Conservation (phyloP, 1,140 invertebrate species). For the Aleiodes sp. region DNA sequence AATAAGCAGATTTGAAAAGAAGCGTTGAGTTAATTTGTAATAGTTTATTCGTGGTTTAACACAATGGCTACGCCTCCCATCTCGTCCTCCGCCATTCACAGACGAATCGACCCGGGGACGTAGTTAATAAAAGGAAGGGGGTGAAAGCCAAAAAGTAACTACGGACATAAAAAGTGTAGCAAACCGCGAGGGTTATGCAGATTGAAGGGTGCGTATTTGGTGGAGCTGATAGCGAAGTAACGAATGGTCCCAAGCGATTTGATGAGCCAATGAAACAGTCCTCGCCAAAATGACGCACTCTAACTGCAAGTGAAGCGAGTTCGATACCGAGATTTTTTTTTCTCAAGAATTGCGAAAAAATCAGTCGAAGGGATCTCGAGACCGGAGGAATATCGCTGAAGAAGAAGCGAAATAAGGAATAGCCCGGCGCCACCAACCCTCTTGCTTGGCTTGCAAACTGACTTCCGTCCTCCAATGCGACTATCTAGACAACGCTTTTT, state of each 20-base stretch:
- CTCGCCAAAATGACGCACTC: constrained; percentile 35
- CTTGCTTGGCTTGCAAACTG: constrained; percentile 66
- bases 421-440: constrained; percentile 56
- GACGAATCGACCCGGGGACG: constrained; percentile 17
- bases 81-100: constrained; percentile 41
- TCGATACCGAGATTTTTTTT: too few relatives aligned
- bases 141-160: constrained; percentile 7
- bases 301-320: too few relatives aligned
- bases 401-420: constrained; percentile 59
- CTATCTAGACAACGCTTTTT: constrained; percentile 60
- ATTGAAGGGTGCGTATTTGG: constrained; percentile 48
- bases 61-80: constrained; percentile 48
- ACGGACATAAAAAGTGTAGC: constrained; percentile 8
- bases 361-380: neutral
- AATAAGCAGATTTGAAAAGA: constrained; percentile 46
- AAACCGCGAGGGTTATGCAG: constrained; percentile 55
- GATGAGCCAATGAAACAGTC: constrained; percentile 5
- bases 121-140: constrained; percentile 16
- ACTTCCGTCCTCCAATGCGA: constrained; percentile 63
- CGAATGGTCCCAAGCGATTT: constrained; percentile 39
- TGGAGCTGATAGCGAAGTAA: constrained; percentile 49
- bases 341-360: neutral
- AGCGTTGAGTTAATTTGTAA: constrained; percentile 61
- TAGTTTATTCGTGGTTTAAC: constrained; percentile 52
- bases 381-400: too few relatives aligned